These are phyloP conservation scores for Arizona elegans DNA, from an alignment of 2,113 vertebrate species.

Conservation along the genomic window DNA sequence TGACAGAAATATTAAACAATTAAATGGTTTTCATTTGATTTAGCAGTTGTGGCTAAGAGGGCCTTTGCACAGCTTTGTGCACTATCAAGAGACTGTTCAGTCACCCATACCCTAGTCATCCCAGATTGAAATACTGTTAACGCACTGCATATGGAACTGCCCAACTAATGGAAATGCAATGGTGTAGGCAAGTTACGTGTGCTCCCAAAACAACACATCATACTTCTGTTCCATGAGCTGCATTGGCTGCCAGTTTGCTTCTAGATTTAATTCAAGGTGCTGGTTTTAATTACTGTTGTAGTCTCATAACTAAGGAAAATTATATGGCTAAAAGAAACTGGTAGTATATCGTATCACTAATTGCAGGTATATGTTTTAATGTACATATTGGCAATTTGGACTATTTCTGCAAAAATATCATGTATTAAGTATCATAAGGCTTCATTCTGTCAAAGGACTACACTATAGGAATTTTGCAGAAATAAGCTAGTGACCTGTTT, in stretches of 20 bases:
- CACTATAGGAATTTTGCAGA: neutral
- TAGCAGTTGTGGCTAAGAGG: neutral
- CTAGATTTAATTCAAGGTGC: neutral
- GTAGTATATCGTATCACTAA: neutral
- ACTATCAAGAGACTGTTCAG: neutral
- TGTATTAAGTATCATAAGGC: neutral
- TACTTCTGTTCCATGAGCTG: neutral
- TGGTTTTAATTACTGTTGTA: neutral
- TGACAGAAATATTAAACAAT: neutral
- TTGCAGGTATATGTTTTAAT: neutral
- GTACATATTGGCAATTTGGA: neutral
- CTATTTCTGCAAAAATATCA: neutral
- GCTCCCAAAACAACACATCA: neutral
- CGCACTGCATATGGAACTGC: neutral
- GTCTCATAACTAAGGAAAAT: neutral
- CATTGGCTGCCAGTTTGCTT: neutral
- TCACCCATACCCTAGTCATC: neutral
- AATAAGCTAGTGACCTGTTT: neutral
- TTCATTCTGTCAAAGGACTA: neutral
- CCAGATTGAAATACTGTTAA: neutral
- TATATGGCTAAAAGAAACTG: neutral
- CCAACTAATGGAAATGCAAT: neutral
- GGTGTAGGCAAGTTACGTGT: neutral
- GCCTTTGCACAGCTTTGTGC: neutral
- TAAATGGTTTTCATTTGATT: neutral